Evolutionary conservation across 2,888 invertebrate species (phyloP).

Genomic region (Lamellibrachia columna): DNA sequence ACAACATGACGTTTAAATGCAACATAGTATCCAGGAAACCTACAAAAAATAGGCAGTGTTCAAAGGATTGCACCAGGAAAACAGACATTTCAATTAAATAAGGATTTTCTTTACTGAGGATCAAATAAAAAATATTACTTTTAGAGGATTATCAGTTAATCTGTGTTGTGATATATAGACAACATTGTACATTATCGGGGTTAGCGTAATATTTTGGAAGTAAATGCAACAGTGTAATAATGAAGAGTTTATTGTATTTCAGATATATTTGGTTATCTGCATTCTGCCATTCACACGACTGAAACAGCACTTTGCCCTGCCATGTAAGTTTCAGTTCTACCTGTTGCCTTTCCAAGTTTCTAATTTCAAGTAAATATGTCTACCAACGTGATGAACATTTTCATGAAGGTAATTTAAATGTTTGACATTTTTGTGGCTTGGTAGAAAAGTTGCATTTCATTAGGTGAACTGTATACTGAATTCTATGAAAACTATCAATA

Average conservation of each 20-base stretch:
- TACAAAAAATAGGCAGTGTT: neutral
- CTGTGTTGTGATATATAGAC: neutral
- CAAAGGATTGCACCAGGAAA: too few relatives aligned
- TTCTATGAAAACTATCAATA: too few relatives aligned
- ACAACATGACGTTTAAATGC: neutral
- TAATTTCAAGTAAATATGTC: too few relatives aligned
- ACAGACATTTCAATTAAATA: too few relatives aligned
- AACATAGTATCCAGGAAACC: neutral
- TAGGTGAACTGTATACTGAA: neutral
- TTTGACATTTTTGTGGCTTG: neutral
- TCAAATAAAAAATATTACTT: neutral
- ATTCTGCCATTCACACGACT: constrained; percentile 80
- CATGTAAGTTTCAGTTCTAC: constrained; percentile 72
- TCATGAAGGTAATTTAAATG: neutral
- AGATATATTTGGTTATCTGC: constrained; percentile 77
- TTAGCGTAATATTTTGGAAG: neutral
- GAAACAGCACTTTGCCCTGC: constrained; percentile 78
- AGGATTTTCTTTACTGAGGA: too few relatives aligned
- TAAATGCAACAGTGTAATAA: neutral
- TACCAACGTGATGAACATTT: too few relatives aligned
- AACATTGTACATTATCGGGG: neutral
- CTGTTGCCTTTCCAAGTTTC: neutral
- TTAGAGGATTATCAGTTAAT: neutral
- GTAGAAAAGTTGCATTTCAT: neutral
- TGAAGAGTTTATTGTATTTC: constrained; percentile 49